Conservation (phyloP, 2,888 invertebrate species). For the Xestia ashworthii region DNA sequence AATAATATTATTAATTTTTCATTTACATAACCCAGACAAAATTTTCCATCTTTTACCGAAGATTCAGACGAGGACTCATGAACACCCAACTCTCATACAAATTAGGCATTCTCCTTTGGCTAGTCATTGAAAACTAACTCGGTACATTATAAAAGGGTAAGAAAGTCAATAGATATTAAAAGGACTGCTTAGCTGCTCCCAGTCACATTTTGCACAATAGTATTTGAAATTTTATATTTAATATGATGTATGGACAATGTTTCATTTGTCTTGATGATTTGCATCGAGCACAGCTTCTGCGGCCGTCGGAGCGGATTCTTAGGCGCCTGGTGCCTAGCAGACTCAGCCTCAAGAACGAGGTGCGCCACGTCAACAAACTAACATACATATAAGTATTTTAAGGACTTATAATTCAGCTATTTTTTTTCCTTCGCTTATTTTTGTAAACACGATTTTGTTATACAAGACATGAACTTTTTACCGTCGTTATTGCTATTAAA, state of each 20-base stretch:
- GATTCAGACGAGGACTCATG: neutral
- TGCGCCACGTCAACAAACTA: neutral
- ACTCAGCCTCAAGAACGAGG: neutral
- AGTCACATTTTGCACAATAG: neutral
- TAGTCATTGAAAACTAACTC: neutral
- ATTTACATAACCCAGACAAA: no score
- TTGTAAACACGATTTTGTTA: neutral
- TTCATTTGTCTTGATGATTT: neutral
- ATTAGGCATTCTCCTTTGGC: neutral
- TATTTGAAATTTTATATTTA: neutral
- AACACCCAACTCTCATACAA: neutral
- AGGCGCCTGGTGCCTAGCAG: neutral
- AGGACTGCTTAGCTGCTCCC: neutral
- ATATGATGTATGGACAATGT: neutral
- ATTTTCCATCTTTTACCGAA: no score
- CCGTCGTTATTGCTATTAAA: no score
- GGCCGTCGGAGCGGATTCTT: neutral
- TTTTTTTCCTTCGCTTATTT: conserved; percentile 7
- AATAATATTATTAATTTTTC: no score
- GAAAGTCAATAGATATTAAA: neutral
- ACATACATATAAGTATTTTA: neutral
- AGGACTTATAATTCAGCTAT: neutral
- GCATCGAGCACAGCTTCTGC: neutral
- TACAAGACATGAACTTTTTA: no score
- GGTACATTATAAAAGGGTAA: neutral